Evolutionary conservation across 2,113 vertebrate genomes (phyloP).

Genomic region (Lates calcarifer): DNA sequence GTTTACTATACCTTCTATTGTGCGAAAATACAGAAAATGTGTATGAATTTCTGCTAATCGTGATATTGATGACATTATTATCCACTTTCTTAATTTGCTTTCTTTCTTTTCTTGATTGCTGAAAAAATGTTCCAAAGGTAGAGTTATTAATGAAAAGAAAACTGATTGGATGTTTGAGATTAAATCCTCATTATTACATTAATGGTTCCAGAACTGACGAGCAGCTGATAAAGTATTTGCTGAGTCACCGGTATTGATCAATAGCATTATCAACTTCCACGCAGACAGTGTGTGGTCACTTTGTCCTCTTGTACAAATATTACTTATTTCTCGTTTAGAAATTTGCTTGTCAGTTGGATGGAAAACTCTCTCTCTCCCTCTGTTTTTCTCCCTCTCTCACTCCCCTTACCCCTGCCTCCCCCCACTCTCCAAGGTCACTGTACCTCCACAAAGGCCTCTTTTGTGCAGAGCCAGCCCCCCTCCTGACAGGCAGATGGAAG

Average conservation of each 20-base stretch:
- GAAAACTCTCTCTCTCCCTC: constrained; percentile 20
- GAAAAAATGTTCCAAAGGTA: not conserved
- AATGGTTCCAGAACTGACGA: not conserved
- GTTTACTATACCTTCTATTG: too few relatives aligned
- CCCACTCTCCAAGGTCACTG: constrained; percentile 64
- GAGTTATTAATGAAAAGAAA: not conserved
- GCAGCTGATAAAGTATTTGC: not conserved
- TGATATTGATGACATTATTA: not conserved
- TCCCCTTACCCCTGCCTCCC: constrained; percentile 9
- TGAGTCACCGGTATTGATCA: constrained; percentile 18
- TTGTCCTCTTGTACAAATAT: not conserved
- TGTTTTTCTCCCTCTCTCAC: not conserved
- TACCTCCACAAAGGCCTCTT: constrained; percentile 78
- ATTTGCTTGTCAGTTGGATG: not conserved
- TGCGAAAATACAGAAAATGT: too few relatives aligned
- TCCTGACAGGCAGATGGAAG: constrained; percentile 72
- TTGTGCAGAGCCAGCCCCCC: constrained; percentile 71
- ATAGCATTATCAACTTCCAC: not conserved
- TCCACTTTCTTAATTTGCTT: not conserved
- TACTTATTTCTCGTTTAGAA: not conserved
- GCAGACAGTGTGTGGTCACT: not conserved
- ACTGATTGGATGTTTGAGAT: not conserved
- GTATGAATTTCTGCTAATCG: not conserved
- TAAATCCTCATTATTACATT: not conserved
- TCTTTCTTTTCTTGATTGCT: too few relatives aligned